These are phyloP conservation scores for Champsocephalus esox DNA, from an alignment of 2,797 vertebrate genomes.

Conservation along the genomic window DNA sequence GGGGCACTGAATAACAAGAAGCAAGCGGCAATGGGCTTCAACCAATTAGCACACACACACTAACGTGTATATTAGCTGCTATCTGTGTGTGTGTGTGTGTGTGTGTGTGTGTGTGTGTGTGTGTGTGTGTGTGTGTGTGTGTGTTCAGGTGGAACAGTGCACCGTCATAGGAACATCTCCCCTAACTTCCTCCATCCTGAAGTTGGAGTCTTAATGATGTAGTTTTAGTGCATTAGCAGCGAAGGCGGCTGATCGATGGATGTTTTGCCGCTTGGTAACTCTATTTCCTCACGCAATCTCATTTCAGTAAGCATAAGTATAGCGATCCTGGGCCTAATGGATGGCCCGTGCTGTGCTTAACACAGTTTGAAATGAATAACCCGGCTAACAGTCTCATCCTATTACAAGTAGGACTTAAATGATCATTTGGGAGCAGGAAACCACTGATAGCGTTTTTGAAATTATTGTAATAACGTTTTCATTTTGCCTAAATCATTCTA, in stretches of 20 bases:
- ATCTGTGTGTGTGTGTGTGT: constrained; percentile 3
- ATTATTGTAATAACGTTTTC: constrained; percentile 75
- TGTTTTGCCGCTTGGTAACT: constrained; percentile 59
- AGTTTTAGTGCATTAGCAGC: constrained; percentile 27
- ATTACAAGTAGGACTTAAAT: constrained; percentile 81
- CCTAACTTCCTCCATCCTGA: constrained; percentile 53
- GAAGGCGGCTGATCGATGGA: constrained; percentile 60
- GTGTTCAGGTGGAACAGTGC: constrained; percentile 17
- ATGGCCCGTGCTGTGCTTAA: constrained; percentile 84
- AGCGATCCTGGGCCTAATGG: constrained; percentile 69
- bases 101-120: too few species aligned
- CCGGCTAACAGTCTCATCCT: constrained; percentile 77
- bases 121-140: not conserved
- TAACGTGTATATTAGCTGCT: constrained; percentile 7
- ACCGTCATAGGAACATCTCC: not conserved
- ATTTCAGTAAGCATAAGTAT: constrained; percentile 67
- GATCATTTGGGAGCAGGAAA: constrained; percentile 75
- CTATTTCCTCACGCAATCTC: constrained; percentile 66
- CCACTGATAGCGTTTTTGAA: constrained; percentile 72
- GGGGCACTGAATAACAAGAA: constrained; percentile 40
- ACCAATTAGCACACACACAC: constrained; percentile 55
- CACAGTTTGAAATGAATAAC: constrained; percentile 85
- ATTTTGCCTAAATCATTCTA: constrained; percentile 77
- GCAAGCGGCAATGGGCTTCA: constrained; percentile 50
- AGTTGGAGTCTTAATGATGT: constrained; percentile 51